phyloP scores from a whole-genome alignment of 2,797 vertebrate species.

The Lacerta agilis region DNA sequence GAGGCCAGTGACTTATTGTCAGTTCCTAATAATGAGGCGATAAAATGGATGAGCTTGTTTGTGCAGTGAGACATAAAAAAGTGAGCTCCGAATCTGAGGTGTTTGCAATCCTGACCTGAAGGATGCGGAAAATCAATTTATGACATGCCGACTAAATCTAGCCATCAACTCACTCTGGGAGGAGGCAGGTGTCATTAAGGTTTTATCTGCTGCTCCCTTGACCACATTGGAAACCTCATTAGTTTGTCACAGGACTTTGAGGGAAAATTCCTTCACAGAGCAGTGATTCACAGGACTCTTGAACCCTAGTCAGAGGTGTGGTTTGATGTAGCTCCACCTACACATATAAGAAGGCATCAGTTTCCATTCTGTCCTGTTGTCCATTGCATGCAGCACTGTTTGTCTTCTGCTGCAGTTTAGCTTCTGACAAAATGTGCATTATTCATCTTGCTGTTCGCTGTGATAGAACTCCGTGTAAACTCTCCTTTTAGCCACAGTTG shows the following conservation, averaged over 20 bases:
- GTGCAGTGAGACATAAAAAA: slow-evolving; percentile 2
- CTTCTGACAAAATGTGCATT: too few species aligned
- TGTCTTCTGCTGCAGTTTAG: too few species aligned
- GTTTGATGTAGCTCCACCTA: too few species aligned
- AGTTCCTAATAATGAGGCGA: slow-evolving; percentile 20
- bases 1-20: background rate
- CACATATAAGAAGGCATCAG: too few species aligned
- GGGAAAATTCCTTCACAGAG: too few species aligned
- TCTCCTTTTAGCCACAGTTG: too few species aligned
- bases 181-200: background rate
- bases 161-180: background rate
- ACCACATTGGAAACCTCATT: accelerated
- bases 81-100: slow-evolving; percentile 3
- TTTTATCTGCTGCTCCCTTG: background rate
- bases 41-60: background rate
- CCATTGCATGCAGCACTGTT: too few species aligned
- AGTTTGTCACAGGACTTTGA: background rate
- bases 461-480: too few species aligned
- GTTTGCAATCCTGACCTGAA: slow-evolving; percentile 5
- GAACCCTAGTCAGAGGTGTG: too few species aligned
- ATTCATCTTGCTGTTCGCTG: too few species aligned
- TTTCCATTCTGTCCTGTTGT: too few species aligned
- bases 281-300: too few species aligned
- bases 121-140: background rate
- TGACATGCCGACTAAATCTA: background rate